Conservation (phyloP, 2,797 vertebrate species). For the Morelia viridis region DNA sequence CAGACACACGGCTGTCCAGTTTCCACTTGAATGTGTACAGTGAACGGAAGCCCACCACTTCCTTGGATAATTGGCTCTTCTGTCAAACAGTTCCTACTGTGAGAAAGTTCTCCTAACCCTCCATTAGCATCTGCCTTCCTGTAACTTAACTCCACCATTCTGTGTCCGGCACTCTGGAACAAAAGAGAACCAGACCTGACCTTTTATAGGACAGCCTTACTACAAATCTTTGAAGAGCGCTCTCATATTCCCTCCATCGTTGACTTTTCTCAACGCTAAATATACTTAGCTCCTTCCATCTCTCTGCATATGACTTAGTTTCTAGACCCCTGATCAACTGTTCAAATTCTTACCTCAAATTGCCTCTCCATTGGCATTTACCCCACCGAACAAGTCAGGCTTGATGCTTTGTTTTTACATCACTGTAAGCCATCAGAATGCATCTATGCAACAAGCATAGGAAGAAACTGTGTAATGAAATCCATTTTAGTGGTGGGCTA, state of each 20-base stretch:
- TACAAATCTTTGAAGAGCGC: neutral
- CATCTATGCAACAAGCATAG: neutral
- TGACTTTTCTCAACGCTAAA: neutral
- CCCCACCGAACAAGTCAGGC: neutral
- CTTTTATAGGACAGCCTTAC: neutral
- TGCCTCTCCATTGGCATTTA: neutral
- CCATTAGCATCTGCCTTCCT: neutral
- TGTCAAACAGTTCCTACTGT: neutral
- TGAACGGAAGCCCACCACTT: too few species aligned
- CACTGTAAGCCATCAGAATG: neutral
- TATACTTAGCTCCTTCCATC: neutral
- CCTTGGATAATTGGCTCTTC: neutral
- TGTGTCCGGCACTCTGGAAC: neutral
- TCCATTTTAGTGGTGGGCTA: neutral
- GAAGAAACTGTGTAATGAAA: neutral
- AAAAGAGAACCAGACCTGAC: neutral
- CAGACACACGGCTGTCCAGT: neutral
- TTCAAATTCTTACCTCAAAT: neutral
- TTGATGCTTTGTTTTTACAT: neutral
- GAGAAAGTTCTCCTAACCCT: neutral
- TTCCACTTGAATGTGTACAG: neutral
- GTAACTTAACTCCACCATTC: neutral
- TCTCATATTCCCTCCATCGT: neutral
- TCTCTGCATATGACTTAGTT: neutral
- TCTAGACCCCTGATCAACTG: neutral